phyloP scores from a whole-genome alignment of 1,140 invertebrate genomes.

The Cataglyphis hispanica region DNA sequence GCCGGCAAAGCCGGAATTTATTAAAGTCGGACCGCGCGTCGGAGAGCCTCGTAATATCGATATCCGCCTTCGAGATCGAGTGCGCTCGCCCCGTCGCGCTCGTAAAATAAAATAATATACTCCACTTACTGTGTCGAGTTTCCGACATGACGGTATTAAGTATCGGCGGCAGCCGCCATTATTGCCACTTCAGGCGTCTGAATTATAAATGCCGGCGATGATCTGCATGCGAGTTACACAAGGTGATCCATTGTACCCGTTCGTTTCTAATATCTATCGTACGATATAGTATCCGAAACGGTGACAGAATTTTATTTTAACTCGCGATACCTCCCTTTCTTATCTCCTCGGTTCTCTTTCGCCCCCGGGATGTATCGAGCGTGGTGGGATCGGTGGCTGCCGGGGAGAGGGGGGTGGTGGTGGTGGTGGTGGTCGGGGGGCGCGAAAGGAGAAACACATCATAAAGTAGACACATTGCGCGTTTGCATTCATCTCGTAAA shows the following conservation, averaged over 20 bases:
- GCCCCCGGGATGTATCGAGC: constrained; percentile 58
- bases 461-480: constrained; percentile 68
- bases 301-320: constrained; percentile 74
- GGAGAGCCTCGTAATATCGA: constrained; percentile 44
- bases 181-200: constrained; percentile 70
- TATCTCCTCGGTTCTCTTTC: not conserved
- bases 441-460: constrained; percentile 52
- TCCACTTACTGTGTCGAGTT: constrained; percentile 63
- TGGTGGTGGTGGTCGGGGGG: not conserved
- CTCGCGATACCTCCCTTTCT: not conserved
- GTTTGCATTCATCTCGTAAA: constrained; percentile 70
- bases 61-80: constrained; percentile 46
- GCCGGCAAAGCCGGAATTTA: constrained; percentile 49
- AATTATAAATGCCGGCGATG: constrained; percentile 74
- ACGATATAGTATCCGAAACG: constrained; percentile 71
- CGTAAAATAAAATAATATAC: constrained; percentile 64
- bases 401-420: constrained; percentile 37
- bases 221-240: constrained; percentile 34
- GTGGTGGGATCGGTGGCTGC: constrained; percentile 8
- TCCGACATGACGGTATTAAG: constrained; percentile 66
- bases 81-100: constrained; percentile 9
- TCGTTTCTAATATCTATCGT: constrained; percentile 71
- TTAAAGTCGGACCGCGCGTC: constrained; percentile 51
- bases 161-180: constrained; percentile 63
- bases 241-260: constrained; percentile 40